These are phyloP conservation scores for Rotaria magnacalcarata DNA, from an alignment of 2,888 invertebrate genomes.

Conservation along the genomic window DNA sequence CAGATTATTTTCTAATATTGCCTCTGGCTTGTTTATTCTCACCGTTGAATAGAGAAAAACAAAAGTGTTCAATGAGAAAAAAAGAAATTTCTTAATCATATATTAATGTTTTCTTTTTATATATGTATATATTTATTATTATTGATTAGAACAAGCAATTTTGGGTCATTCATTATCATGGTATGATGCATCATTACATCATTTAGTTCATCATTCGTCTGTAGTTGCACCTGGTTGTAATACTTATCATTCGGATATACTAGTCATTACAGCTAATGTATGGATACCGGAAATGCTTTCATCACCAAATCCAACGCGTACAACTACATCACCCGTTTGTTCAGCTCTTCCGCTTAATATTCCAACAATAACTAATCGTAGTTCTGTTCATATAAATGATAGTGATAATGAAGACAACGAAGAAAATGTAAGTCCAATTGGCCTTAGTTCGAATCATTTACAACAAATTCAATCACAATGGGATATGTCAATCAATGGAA, in stretches of 20 bases:
- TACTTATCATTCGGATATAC: neutral
- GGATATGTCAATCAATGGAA: conserved; percentile 17
- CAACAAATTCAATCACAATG: conserved; percentile 4
- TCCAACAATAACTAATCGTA: neutral
- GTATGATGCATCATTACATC: neutral
- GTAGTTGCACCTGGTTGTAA: neutral
- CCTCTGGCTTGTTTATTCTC: neutral
- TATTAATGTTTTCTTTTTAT: neutral
- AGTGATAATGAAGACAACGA: neutral
- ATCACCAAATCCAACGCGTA: neutral
- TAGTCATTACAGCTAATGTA: neutral
- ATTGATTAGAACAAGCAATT: neutral
- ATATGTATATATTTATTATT: no score
- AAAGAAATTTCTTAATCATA: neutral
- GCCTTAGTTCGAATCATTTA: neutral
- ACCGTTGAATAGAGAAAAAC: conserved; percentile 6
- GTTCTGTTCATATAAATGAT: neutral
- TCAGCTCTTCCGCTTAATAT: neutral
- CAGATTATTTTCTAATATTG: neutral
- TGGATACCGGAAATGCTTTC: conserved; percentile 33
- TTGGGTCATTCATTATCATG: conserved; percentile 9
- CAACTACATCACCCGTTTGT: neutral
- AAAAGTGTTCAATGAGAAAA: neutral
- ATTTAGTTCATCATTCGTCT: conserved; percentile 1
- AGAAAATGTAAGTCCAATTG: neutral